Conservation (phyloP, 2,113 vertebrate species). For the Centropristis striata region DNA sequence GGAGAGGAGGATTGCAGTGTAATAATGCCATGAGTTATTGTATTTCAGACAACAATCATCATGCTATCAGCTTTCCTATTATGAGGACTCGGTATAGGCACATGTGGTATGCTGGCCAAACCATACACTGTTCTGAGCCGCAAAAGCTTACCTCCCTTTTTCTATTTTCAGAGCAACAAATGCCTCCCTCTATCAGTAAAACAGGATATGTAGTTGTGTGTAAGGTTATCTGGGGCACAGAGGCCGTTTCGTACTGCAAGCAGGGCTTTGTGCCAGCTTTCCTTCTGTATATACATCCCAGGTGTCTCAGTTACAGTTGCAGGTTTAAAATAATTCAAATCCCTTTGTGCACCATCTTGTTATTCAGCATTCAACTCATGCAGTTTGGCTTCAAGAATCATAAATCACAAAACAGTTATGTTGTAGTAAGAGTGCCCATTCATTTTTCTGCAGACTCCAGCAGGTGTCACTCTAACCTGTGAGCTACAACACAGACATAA, state of each 20-base stretch:
- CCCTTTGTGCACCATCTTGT: neutral
- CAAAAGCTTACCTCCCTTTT: constrained; percentile 9
- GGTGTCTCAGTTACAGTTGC: neutral
- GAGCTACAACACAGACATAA: neutral
- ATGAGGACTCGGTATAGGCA: constrained; percentile 18
- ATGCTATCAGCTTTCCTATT: constrained; percentile 47
- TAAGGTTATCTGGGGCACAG: constrained; percentile 9
- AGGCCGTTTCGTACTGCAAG: neutral
- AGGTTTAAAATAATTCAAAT: neutral
- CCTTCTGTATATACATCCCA: neutral
- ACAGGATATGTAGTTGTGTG: constrained; percentile 1
- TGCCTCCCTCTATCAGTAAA: constrained; percentile 2
- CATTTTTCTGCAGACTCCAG: constrained; percentile 58
- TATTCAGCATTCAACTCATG: neutral
- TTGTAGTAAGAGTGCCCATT: neutral
- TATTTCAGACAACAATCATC: constrained; percentile 58
- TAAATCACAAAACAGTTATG: neutral
- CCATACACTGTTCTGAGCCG: constrained; percentile 16
- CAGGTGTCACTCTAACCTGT: constrained; percentile 76
- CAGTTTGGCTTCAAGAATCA: neutral
- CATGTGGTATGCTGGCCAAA: constrained; percentile 13
- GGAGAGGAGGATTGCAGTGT: constrained; percentile 28
- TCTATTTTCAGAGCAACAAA: constrained; percentile 52
- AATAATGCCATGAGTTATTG: constrained; percentile 26
- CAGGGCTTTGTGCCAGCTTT: neutral